A percentile compares a stretch with the other conserved stretches of the same genome.
Evolutionary conservation across 1,140 invertebrate genomes (phyloP).

Genomic region (Lithobius niger): DNA sequence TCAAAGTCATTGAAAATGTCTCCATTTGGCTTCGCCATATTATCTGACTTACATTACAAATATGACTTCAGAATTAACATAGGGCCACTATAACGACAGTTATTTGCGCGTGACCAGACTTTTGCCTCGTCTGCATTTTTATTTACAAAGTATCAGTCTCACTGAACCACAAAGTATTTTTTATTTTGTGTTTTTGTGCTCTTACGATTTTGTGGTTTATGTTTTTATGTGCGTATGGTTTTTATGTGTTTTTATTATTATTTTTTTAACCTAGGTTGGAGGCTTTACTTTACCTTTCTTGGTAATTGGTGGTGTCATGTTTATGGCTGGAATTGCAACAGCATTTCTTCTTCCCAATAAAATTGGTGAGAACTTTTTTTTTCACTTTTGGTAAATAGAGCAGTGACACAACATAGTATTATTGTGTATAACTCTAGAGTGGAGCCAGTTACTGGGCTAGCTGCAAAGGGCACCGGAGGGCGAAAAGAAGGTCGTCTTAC

Average conservation of each 20-base stretch:
- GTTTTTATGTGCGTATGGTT: not conserved
- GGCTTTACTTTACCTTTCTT: slow-evolving; percentile 78
- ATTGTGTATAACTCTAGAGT: not conserved
- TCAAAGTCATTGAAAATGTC: too few relatives aligned
- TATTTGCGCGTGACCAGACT: not conserved
- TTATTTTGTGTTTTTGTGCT: too few relatives aligned
- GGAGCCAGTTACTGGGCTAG: not conserved
- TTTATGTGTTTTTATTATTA: not conserved
- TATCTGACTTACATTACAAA: too few relatives aligned
- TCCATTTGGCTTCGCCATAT: too few relatives aligned
- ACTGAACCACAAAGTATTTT: too few relatives aligned
- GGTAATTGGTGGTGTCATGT: slow-evolving; percentile 58
- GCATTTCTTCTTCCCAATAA: slow-evolving; percentile 49
- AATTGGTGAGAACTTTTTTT: not conserved
- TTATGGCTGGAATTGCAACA: slow-evolving; percentile 58
- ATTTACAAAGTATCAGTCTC: not conserved
- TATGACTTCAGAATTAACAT: too few relatives aligned
- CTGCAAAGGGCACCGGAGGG: not conserved
- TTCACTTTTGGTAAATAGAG: not conserved
- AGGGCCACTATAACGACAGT: too few relatives aligned
- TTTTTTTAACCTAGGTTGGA: slow-evolving; percentile 40
- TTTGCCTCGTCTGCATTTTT: too few relatives aligned
- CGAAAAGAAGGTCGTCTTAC: not conserved
- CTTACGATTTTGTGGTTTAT: too few relatives aligned
- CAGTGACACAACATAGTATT: slow-evolving; percentile 1